A percentile compares a stretch with the other conserved stretches of the same genome.
These are phyloP conservation scores for Melipona quadrifasciata DNA, from an alignment of 1,140 invertebrate species.

Conservation along the genomic window DNA sequence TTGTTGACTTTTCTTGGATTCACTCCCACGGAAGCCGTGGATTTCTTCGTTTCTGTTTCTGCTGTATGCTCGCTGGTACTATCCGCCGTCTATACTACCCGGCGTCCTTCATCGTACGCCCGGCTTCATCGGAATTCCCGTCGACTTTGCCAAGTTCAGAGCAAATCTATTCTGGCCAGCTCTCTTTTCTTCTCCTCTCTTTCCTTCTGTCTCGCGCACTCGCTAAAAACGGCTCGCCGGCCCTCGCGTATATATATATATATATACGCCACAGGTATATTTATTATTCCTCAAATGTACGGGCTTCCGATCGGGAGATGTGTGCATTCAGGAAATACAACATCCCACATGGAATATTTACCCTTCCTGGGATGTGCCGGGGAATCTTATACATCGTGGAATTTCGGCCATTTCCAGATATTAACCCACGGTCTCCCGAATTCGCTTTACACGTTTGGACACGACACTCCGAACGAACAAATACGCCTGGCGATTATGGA, in stretches of 20 bases:
- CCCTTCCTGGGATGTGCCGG: no score
- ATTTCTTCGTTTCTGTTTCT: slow-evolving; percentile 50
- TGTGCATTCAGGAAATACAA: slow-evolving; percentile 19
- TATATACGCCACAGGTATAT: slow-evolving; percentile 24
- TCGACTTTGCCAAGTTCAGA: slow-evolving; percentile 63
- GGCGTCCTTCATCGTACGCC: background rate
- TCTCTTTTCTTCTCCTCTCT: background rate
- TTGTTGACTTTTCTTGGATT: slow-evolving; percentile 58
- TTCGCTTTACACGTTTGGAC: no score
- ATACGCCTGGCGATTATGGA: no score
- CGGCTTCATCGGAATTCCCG: slow-evolving; percentile 68
- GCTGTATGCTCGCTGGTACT: slow-evolving; percentile 9
- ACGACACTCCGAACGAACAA: no score
- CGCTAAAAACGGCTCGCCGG: slow-evolving; percentile 22
- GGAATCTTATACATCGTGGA: no score
- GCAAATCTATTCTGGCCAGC: slow-evolving; percentile 64
- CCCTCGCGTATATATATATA: background rate
- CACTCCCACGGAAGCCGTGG: slow-evolving; percentile 42
- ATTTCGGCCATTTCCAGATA: background rate
- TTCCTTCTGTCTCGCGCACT: slow-evolving; percentile 21
- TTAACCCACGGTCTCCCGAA: background rate
- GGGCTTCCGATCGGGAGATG: background rate
- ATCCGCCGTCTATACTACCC: background rate
- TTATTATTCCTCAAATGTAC: slow-evolving; percentile 40
- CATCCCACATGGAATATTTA: slow-evolving; percentile 1